Evolutionary conservation across 2,888 invertebrate species (phyloP).

Genomic region (Anthophora plumipes): DNA sequence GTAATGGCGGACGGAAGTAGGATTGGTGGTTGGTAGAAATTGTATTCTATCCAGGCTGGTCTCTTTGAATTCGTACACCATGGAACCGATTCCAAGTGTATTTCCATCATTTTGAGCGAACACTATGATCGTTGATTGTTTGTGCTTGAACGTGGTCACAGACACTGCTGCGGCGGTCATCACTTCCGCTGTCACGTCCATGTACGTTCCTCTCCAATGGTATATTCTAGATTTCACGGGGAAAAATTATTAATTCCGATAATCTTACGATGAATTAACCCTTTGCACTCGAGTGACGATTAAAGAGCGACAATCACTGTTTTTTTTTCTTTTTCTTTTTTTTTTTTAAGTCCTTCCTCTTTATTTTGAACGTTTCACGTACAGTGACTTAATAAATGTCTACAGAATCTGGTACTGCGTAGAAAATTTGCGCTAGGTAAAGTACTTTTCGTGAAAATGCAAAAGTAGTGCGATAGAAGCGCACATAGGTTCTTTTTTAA

Average conservation of each 20-base stretch:
- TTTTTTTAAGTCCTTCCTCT: too few relatives aligned
- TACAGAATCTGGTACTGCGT: too few relatives aligned
- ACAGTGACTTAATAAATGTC: too few relatives aligned
- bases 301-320: too few relatives aligned
- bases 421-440: too few relatives aligned
- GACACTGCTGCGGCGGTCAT: constrained; percentile 72
- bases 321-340: too few relatives aligned
- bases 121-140: constrained; percentile 70
- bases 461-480: too few relatives aligned
- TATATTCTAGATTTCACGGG: constrained; percentile 69
- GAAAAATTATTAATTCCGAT: neutral
- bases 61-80: constrained; percentile 72
- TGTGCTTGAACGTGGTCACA: constrained; percentile 73
- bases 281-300: too few relatives aligned
- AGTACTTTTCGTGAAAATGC: too few relatives aligned
- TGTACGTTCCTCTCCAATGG: constrained; percentile 77
- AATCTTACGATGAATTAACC: too few relatives aligned
- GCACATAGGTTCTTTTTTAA: too few relatives aligned
- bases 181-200: constrained; percentile 70
- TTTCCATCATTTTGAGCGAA: constrained; percentile 67
- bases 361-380: too few relatives aligned
- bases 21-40: constrained; percentile 67
- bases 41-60: constrained; percentile 67
- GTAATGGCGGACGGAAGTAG: constrained; percentile 72
- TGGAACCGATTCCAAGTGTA: constrained; percentile 59